Conservation (phyloP, 2,797 vertebrate species). For the Clarias laeviceps region DNA sequence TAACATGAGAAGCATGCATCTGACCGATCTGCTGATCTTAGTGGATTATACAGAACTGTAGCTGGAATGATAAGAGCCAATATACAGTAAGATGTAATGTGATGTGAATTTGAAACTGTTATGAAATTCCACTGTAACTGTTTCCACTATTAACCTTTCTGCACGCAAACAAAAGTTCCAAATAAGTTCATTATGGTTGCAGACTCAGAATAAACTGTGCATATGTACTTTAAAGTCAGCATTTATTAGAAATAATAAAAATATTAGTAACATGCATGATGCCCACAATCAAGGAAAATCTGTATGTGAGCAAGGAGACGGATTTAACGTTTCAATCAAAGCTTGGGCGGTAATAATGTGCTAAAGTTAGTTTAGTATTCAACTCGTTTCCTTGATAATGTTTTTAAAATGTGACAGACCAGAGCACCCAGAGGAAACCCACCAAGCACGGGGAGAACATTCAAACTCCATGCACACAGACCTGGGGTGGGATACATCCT, state of each 20-base stretch:
- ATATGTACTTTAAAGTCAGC: neutral
- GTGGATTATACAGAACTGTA: neutral
- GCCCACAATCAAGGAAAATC: neutral
- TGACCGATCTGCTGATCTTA: neutral
- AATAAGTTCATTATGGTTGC: neutral
- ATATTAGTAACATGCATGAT: neutral
- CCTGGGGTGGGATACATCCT: neutral
- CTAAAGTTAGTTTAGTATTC: neutral
- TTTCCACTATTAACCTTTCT: no score
- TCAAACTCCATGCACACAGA: no score
- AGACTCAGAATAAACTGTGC: neutral
- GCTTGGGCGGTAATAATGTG: neutral
- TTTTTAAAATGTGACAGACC: constrained; percentile 14
- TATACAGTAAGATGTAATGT: neutral
- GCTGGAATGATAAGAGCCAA: neutral
- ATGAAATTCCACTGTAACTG: neutral
- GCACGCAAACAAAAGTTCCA: neutral
- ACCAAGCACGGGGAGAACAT: no score
- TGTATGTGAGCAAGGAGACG: neutral
- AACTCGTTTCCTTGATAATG: neutral
- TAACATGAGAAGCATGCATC: neutral
- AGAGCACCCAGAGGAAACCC: no score
- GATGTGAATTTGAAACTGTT: neutral
- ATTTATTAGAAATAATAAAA: constrained; percentile 4
- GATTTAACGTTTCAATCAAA: neutral